Evolutionary conservation across 2,797 vertebrate species (phyloP).

Genomic region (Benthosema pterotum): DNA sequence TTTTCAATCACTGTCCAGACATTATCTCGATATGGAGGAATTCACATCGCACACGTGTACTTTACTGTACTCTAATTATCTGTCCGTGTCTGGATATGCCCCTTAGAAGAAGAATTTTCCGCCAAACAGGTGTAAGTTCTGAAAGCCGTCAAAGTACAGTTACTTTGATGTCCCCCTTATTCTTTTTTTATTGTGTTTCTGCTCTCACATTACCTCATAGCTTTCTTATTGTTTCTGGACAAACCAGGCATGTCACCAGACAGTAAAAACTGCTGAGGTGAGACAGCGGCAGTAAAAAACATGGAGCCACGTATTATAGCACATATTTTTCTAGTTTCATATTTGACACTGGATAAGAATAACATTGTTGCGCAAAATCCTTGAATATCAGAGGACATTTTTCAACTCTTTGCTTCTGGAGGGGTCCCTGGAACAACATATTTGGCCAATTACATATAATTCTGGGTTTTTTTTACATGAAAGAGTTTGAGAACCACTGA

Average conservation of each 20-base stretch:
- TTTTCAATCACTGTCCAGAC: too few relatives aligned
- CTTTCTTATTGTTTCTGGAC: conserved; percentile 37
- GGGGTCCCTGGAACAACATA: too few relatives aligned
- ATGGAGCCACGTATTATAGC: background rate
- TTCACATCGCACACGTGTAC: too few relatives aligned
- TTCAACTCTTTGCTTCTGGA: too few relatives aligned
- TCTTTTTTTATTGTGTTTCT: conserved; percentile 25
- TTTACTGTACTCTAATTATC: too few relatives aligned
- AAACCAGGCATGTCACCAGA: conserved; percentile 25
- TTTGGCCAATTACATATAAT: too few relatives aligned
- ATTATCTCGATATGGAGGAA: too few relatives aligned
- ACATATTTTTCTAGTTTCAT: conserved; percentile 18
- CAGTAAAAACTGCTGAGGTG: conserved; percentile 5
- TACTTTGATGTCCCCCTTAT: conserved; percentile 4
- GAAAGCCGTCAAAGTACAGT: conserved; percentile 13
- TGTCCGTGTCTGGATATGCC: too few relatives aligned
- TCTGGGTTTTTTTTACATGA: too few relatives aligned
- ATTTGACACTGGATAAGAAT: conserved; percentile 27
- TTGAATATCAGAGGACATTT: too few relatives aligned
- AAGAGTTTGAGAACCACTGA: too few relatives aligned
- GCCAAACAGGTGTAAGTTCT: conserved; percentile 15
- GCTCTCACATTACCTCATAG: conserved; percentile 30
- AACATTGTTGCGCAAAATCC: too few relatives aligned
- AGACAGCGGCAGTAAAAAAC: conserved; percentile 24
- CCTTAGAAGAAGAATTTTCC: background rate